Base-by-base conservation (phyloP, 35 echinoderm and acorn worm genomes). In the Ptychodera flava region DNA sequence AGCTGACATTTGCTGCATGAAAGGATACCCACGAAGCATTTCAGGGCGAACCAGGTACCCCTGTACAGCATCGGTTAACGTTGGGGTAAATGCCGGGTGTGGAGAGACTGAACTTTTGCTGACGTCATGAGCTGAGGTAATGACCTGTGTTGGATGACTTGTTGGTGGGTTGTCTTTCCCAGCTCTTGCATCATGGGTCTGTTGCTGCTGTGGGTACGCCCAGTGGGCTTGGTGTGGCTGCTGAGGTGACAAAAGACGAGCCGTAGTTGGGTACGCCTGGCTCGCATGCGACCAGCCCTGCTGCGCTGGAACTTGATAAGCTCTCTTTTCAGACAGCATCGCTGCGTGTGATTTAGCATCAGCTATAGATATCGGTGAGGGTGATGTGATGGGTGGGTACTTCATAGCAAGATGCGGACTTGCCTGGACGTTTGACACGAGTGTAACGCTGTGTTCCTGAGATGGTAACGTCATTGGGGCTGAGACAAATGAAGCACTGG, bases 141-240 rank as follows among this genome's bases (percentile, higher is more conserved):
- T 64, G 45, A 64, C 45, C 22, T 6, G 22, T 64, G 45, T 64
- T 22, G 45, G 45, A 64, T 64, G 6, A 22, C 45, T 64, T 64
- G 45, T 64, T 64, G 45, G 45, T 64, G 22, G 6, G 45, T 22
- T 64, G 45, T 64, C 45, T 64, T 64, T 64, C 6, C 6, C 22
- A 22, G 22, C 22, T 22, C 45, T 6, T 12, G 6, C 22, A 12
- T 64, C 45, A n/a, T n/a, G n/a, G n/a, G n/a, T n/a, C 22, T 6
- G 6, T 64, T 64, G 6, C 45, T 64, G 45, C 22, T 64, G 45
- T 88, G 31, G 91, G 88, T 36, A 34, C 52, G 10, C n/a, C 80
- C 27, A 80, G 78, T 6, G 88, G 87, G 30, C 82, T 45, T 12
- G 91, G 91, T 15, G 87, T 85, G 30, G 87, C 28, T 33, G 0